A percentile compares a stretch with the other conserved stretches of the same genome.
These are phyloP conservation scores for Drosophila nigritarsus DNA, from an alignment of 2,888 invertebrate species.

Conservation along the genomic window DNA sequence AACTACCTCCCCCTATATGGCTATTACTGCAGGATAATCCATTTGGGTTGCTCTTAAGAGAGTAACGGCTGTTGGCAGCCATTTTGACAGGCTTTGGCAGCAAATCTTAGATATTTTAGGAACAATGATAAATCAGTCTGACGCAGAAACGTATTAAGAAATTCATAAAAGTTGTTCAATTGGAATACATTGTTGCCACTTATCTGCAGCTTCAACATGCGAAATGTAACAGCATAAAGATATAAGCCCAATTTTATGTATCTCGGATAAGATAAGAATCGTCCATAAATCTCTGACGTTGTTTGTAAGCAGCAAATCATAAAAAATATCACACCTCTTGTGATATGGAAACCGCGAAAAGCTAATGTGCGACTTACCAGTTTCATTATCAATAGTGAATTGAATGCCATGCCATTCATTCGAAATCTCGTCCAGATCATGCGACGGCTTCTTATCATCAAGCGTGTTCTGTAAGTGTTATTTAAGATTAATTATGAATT, in stretches of 20 bases:
- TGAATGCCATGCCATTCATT: slow-evolving; percentile 93
- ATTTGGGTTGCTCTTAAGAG: slow-evolving; percentile 66
- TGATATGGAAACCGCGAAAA: background rate
- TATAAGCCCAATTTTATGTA: slow-evolving; percentile 14
- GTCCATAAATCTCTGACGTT: slow-evolving; percentile 9
- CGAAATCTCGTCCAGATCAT: slow-evolving; percentile 84
- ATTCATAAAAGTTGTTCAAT: background rate
- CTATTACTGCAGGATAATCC: slow-evolving; percentile 66
- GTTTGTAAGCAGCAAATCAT: slow-evolving; percentile 5
- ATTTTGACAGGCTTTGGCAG: slow-evolving; percentile 39
- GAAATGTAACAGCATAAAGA: slow-evolving; percentile 35
- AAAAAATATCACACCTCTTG: background rate
- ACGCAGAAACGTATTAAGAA: slow-evolving; percentile 13
- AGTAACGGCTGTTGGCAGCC: slow-evolving; percentile 38
- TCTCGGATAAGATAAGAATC: slow-evolving; percentile 28
- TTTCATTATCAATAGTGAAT: slow-evolving; percentile 94
- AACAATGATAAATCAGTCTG: slow-evolving; percentile 6
- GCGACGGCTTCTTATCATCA: slow-evolving; percentile 61
- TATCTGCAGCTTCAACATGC: slow-evolving; percentile 26
- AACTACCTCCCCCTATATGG: background rate
- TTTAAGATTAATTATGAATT: background rate
- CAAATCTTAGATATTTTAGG: background rate
- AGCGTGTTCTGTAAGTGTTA: slow-evolving; percentile 51
- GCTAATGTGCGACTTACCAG: slow-evolving; percentile 88
- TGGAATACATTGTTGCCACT: background rate